Base-by-base conservation (phyloP, 1,140 invertebrate species). In the Intoshia linei region DNA sequence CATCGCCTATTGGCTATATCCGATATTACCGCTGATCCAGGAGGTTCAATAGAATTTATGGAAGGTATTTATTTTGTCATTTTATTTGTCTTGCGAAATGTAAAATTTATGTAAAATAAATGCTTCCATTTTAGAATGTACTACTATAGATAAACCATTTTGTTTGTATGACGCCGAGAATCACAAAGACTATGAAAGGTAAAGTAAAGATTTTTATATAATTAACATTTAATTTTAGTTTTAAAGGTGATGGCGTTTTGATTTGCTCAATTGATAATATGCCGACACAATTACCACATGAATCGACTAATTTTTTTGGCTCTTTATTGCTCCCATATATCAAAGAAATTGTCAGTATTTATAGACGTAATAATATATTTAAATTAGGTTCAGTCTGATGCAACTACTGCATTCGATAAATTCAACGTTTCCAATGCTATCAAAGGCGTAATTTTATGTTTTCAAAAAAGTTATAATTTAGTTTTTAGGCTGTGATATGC, bases 261-360 rank as follows among this genome's bases (percentile, higher is more conserved):
- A 81, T 98, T 2, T 98, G 90, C 52, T 87, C 78, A 3, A 93
- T 98, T 41, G 87, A 95, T 57, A 95, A 98, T 54, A 95, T 98
- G 87, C 90, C 90, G 1, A 93, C 90, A 0, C 90, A 98, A 53
- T 61, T 98, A 27, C 90, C 90, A 0, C 64, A 74, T 25, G 87
- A 98, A 55, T 70, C 84, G 0, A 95, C 87, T 0, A 83, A 95
- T 49, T 81, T 83, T 52, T 98, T 95, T 54, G 87, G 87, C 2
- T 73, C 83, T 48, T 63, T 92, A 0, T 61, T 98, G 0, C 66
- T 68, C 1, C 84, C 87, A 0, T 81, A 79, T 47, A 68, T 77
- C 1, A 56, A 68, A 34, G 75, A 92, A 41, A 87, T 95, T 47
- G 64, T 66, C 44, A 46, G 50, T 44, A 25, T 27, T 11, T 39